These are phyloP conservation scores for Oligia fasciuncula DNA, from an alignment of 2,888 invertebrate species.

Conservation along the genomic window DNA sequence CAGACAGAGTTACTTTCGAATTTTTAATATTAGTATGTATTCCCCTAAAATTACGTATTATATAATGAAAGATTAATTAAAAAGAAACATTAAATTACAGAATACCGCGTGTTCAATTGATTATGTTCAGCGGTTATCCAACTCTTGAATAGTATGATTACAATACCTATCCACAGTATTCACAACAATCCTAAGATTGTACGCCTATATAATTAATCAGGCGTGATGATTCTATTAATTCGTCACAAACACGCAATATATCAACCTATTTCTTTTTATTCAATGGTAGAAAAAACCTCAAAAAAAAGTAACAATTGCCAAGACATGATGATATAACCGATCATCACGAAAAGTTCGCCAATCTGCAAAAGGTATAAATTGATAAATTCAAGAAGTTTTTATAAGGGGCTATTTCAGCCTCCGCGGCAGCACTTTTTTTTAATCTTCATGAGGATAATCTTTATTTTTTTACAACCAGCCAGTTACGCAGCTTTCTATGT, in stretches of 20 bases:
- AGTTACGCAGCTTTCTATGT: not conserved
- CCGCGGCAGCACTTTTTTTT: not conserved
- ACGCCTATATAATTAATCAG: conserved; percentile 33
- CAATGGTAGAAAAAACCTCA: not conserved
- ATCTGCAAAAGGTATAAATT: not conserved
- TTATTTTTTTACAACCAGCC: not conserved
- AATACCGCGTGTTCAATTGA: conserved; percentile 40
- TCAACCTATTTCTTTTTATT: conserved; percentile 29
- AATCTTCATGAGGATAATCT: not conserved
- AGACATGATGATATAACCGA: conserved; percentile 9
- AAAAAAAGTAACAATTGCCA: conserved; percentile 4
- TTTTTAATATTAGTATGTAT: not conserved
- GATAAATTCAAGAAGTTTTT: not conserved
- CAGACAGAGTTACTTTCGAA: too few relatives aligned
- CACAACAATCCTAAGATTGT: conserved; percentile 35
- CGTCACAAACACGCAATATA: conserved; percentile 43
- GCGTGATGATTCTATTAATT: conserved; percentile 41
- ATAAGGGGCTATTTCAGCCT: not conserved
- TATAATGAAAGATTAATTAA: conserved; percentile 23
- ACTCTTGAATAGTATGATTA: conserved; percentile 38
- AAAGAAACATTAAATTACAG: conserved; percentile 15
- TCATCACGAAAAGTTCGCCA: conserved; percentile 20
- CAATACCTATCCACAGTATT: conserved; percentile 33
- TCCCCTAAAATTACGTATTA: not conserved
- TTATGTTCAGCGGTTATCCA: conserved; percentile 43